These are phyloP conservation scores for Phlogophora meticulosa DNA, from an alignment of 2,888 invertebrate species.

Conservation along the genomic window DNA sequence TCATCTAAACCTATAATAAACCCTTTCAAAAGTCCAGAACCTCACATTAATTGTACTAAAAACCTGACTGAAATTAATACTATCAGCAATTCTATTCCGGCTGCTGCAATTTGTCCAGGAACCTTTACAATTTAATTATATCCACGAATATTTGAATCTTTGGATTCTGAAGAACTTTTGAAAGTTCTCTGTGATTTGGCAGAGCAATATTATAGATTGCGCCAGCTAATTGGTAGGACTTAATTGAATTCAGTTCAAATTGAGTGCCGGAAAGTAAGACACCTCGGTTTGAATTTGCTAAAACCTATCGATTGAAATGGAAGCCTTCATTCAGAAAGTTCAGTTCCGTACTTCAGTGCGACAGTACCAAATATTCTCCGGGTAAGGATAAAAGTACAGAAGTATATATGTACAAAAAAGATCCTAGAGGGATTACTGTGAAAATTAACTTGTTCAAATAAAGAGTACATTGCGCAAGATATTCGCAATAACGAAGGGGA, in stretches of 20 bases:
- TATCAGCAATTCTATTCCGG: conserved; percentile 71
- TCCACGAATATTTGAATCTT: conserved; percentile 75
- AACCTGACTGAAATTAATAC: conserved; percentile 81
- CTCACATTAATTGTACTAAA: conserved; percentile 78
- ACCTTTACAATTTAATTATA: conserved; percentile 82
- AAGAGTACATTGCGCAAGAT: conserved; percentile 64
- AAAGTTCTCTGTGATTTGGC: conserved; percentile 72
- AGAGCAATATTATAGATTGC: conserved; percentile 75
- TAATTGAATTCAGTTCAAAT: conserved; percentile 76
- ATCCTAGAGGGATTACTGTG: conserved; percentile 53
- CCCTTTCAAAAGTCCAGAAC: conserved; percentile 71
- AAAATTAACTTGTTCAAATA: conserved; percentile 72
- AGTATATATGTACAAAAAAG: conserved; percentile 41
- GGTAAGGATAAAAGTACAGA: conserved; percentile 30
- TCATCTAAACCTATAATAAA: conserved; percentile 75
- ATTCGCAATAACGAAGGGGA: conserved; percentile 64
- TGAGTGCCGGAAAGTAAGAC: conserved; percentile 61
- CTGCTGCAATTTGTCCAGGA: conserved; percentile 79
- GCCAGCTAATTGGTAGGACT: conserved; percentile 73
- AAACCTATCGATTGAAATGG: conserved; percentile 24
- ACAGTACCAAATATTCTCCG: conserved; percentile 13
- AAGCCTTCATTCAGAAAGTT: conserved; percentile 17
- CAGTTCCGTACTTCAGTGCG: conserved; percentile 1
- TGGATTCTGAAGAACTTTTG: conserved; percentile 69
- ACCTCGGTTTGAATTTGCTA: conserved; percentile 25